Conservation (phyloP, 2,888 invertebrate genomes). For the Trachelus stipa region DNA sequence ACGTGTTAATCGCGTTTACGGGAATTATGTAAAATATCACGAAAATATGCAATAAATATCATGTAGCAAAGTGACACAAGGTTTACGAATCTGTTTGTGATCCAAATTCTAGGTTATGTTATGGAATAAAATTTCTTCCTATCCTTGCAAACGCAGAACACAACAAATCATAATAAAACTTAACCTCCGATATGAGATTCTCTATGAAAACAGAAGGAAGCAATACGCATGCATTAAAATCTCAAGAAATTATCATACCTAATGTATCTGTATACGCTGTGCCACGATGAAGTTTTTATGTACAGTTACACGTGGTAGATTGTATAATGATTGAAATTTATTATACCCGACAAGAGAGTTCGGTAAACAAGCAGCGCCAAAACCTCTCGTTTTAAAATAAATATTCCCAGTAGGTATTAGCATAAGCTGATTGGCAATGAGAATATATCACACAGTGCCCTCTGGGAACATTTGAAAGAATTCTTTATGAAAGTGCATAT, state of each 20-base stretch:
- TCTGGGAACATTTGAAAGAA: neutral
- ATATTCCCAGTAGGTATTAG: slow-evolving; percentile 4
- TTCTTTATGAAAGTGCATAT: neutral
- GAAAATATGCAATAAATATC: slow-evolving; percentile 5
- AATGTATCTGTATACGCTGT: neutral
- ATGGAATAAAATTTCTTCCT: neutral
- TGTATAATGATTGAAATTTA: neutral
- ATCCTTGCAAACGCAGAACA: neutral
- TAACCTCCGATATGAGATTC: neutral
- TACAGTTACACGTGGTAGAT: neutral
- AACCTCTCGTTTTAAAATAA: neutral
- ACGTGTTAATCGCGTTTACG: neutral
- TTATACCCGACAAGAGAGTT: neutral
- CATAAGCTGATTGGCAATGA: slow-evolving; percentile 1
- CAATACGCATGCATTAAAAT: neutral
- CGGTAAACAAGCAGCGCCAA: neutral
- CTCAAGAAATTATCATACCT: neutral
- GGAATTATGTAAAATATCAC: slow-evolving; percentile 7
- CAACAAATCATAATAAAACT: neutral
- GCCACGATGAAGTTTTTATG: neutral
- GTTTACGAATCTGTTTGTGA: neutral
- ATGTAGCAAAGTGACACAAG: neutral
- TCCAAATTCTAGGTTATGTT: no score
- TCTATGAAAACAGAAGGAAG: neutral
- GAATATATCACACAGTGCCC: neutral